Base-by-base conservation (phyloP, 2,797 vertebrate species). In the Gallirallus australis region DNA sequence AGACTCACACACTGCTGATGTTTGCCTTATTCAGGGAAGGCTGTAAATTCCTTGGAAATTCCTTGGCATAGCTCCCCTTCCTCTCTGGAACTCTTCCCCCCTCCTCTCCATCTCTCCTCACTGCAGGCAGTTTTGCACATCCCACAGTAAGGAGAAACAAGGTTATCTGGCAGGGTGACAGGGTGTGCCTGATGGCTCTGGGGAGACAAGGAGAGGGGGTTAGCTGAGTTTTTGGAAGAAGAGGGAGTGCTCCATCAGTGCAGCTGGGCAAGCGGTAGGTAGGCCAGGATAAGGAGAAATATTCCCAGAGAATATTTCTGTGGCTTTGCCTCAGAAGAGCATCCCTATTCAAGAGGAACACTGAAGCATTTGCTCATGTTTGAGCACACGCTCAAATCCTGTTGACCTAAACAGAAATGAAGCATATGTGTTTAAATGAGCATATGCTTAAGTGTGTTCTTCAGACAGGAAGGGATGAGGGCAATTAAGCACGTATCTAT, bases 371-470 rank as follows among this genome's bases (percentile, higher is more conserved):
- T 94, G 87, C 95, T 91, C 93, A 84, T 90, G 93, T 93, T 96
- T 95, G 93, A 93, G 93, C 86, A 96, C 50, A 30, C 40, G 56
- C 68, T 96, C 90, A 89, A 7, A 89, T 90, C 75, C 83, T 56
- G 65, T 95, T 92, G 91, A 96, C 92, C 94, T 89, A 85, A 90
- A 86, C 86, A 93, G 93, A 96, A 95, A 90, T 4, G 61, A 89
- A 96, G 75, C 94, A 96, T 96, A 95, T 96, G 96, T 95, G 81
- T 95, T 95, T 96, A 92, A 82, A 84, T 24, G 71, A 96, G 79
- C 96, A 95, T 95, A 97, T 94, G 95, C 69, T 92, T 89, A 96
- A 95, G 83, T 89, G 83, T 78, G 27, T 93, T 87, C 65, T 82
- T 91, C 86, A 96, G 93, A 89, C 90, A 93, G 95, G 88, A 94